Base-by-base conservation (phyloP, 2,888 invertebrate species). In the Steinernema hermaphroditum region DNA sequence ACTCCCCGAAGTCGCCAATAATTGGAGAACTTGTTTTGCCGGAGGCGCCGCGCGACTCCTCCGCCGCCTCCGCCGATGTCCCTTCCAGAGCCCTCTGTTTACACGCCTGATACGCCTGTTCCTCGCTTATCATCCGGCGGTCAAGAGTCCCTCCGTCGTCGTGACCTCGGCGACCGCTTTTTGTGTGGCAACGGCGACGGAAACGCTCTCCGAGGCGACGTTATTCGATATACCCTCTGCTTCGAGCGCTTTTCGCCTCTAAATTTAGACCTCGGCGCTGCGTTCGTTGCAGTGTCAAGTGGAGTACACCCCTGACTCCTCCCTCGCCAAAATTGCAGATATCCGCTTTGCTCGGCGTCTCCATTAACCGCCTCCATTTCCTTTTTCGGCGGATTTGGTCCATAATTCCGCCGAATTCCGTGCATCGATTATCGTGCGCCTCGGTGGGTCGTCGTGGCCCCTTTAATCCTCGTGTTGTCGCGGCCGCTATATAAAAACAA, bases 11-110 rank as follows among this genome's bases (percentile, higher is more conserved):
- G 24, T n/a, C 24, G 22, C 22, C n/a, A 50, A 50, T 50, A 50
- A 50, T 50, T 50, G 50, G 2, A 19, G 27, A 62, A 62, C 62
- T 62, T 62, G 62, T 62, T 62, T 62, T 62, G 32, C 62, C 32
- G 12, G 6, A 29, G 16, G 27, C 62, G 16, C 34, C 49, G 1
- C 16, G 27, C 62, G 32, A 34, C 32, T 62, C 34, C 29, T 27
- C 62, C 34, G 16, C n/a, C 29, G 46, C 43, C 22, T 54, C 54
- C 2, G n/a, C n/a, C n/a, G n/a, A n/a, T n/a, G n/a, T n/a, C n/a
- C n/a, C n/a, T n/a, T n/a, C n/a, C n/a, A n/a, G n/a, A n/a, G n/a
- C n/a, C 27, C 32, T 62, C 32, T 62, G 62, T 62, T 62, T 62
- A 62, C 62, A 16, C 62, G 6, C 37, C 37, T 37, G 62, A n/a